These are phyloP conservation scores for Gibbula magus DNA, from an alignment of 2,888 invertebrate species.

Conservation along the genomic window DNA sequence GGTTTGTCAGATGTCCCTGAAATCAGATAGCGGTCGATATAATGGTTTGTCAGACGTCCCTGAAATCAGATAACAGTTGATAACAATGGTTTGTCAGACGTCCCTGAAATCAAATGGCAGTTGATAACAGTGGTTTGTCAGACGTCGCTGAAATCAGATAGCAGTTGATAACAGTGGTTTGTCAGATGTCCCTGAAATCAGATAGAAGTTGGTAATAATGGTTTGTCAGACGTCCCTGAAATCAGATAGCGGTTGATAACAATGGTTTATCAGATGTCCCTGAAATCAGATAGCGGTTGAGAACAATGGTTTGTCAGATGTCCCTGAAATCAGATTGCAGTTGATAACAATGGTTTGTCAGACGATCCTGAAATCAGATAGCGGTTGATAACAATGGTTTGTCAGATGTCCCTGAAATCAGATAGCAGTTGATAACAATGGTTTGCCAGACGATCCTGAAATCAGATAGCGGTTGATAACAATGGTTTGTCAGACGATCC, in stretches of 20 bases:
- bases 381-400: conserved; percentile 56
- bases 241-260: conserved; percentile 52
- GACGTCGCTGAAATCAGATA: neutral
- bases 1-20: conserved; percentile 32
- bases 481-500: conserved; percentile 34
- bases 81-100: conserved; percentile 41
- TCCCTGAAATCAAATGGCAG: conserved; percentile 37
- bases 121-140: conserved; percentile 52
- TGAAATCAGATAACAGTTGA: conserved; percentile 47
- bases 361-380: neutral
- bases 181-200: conserved; percentile 18
- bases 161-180: conserved; percentile 56
- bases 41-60: conserved; percentile 35
- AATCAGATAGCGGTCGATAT: conserved; percentile 51
- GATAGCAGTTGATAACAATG: conserved; percentile 53
- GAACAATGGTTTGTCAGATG: conserved; percentile 41
- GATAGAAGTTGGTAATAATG: conserved; percentile 53
- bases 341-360: conserved; percentile 52
- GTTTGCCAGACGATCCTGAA: conserved; percentile 28
- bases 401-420: conserved; percentile 18
- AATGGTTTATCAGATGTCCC: conserved; percentile 34
- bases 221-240: conserved; percentile 30
- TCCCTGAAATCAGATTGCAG: conserved; percentile 36
- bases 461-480: conserved; percentile 52
- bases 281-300: conserved; percentile 50